A percentile compares a stretch with the other conserved stretches of the same genome.
These are phyloP conservation scores for Phanerotoma sp. DNA, from an alignment of 2,888 invertebrate genomes.

Conservation along the genomic window DNA sequence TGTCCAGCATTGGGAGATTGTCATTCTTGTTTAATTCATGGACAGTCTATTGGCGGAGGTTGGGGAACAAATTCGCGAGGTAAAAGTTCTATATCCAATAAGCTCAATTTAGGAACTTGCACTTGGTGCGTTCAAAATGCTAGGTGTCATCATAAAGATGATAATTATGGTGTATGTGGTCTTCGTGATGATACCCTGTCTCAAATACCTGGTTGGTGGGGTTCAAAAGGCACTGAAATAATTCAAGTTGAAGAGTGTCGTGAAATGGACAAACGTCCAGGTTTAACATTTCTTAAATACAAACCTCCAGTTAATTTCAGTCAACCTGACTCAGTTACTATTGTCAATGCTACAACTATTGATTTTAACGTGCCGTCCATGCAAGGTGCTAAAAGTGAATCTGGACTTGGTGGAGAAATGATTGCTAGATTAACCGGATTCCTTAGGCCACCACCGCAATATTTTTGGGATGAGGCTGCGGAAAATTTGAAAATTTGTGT, in stretches of 20 bases:
- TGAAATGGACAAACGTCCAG: constrained; percentile 77
- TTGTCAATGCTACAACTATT: constrained; percentile 81
- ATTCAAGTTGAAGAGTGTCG: constrained; percentile 76
- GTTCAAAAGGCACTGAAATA: constrained; percentile 76
- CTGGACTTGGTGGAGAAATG: constrained; percentile 71
- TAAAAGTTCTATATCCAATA: constrained; percentile 69
- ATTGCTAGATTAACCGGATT: constrained; percentile 78
- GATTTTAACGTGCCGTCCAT: constrained; percentile 75
- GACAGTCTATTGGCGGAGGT: constrained; percentile 61
- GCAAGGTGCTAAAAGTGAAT: constrained; percentile 68
- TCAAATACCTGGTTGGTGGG: constrained; percentile 89
- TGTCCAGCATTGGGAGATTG: constrained; percentile 89
- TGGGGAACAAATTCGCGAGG: constrained; percentile 53
- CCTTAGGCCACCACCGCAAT: constrained; percentile 75
- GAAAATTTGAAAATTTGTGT: constrained; percentile 78
- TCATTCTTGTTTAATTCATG: constrained; percentile 85
- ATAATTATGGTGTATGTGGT: constrained; percentile 82
- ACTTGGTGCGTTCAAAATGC: constrained; percentile 95
- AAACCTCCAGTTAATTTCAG: constrained; percentile 83
- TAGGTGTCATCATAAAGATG: constrained; percentile 83
- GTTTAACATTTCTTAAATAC: constrained; percentile 85
- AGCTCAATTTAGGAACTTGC: constrained; percentile 77
- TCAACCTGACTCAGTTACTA: constrained; percentile 85
- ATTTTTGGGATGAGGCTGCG: constrained; percentile 67
- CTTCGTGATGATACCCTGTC: constrained; percentile 75